Percentiles rank a stretch among this genome's conserved stretches.
phyloP scores from a whole-genome alignment of 2,888 invertebrate species.

The Drosophila longiperda region DNA sequence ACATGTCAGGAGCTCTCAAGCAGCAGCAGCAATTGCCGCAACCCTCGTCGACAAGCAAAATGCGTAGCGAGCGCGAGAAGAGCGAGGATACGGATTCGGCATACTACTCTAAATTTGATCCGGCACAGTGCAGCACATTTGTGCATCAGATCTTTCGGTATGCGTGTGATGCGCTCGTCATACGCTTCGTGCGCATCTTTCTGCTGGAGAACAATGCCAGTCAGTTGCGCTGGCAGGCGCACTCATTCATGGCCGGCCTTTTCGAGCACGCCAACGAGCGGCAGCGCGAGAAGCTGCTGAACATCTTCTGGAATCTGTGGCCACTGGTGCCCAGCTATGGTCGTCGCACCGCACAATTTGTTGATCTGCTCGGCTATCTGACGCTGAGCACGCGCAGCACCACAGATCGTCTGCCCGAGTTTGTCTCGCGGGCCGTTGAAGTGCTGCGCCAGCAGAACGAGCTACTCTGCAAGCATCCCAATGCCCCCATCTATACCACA shows the following conservation, averaged over 20 bases:
- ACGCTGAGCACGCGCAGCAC: conserved; percentile 93
- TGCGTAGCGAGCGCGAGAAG: conserved; percentile 88
- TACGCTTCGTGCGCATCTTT: conserved; percentile 93
- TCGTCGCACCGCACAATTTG: conserved; percentile 97
- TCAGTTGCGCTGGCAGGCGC: conserved; percentile 97
- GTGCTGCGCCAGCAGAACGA: conserved; percentile 95
- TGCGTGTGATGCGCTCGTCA: conserved; percentile 85
- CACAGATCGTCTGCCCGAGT: conserved; percentile 89
- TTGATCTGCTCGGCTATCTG: conserved; percentile 97
- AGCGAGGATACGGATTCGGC: conserved; percentile 88
- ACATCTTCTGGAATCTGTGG: conserved; percentile 96
- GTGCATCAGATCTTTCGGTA: conserved; percentile 90
- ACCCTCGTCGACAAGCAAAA: conserved; percentile 73
- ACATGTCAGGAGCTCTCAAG: conserved; percentile 31
- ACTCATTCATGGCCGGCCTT: conserved; percentile 92
- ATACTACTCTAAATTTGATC: conserved; percentile 88
- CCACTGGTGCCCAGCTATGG: conserved; percentile 95
- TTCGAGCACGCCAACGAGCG: conserved; percentile 92
- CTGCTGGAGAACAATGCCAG: conserved; percentile 97
- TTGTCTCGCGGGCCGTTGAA: conserved; percentile 94
- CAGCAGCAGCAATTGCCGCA: conserved; percentile 57
- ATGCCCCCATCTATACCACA: conserved; percentile 96
- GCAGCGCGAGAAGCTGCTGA: conserved; percentile 92
- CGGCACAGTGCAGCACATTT: conserved; percentile 88
- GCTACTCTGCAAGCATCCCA: conserved; percentile 95